Conservation (phyloP, 2,113 vertebrate species). For the Andinoacara biseriatus region DNA sequence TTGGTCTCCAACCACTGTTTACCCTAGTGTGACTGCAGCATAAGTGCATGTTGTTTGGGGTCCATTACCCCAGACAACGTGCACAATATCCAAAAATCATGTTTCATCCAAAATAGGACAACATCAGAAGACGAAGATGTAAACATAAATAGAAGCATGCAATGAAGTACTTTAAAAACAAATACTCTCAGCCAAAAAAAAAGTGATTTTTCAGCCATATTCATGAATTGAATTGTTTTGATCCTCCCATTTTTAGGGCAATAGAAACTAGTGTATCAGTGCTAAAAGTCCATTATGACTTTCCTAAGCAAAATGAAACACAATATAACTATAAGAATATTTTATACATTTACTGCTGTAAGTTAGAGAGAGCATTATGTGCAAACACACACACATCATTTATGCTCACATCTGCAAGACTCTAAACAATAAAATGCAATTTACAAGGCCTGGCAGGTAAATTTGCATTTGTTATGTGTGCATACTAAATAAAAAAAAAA, state of each 20-base stretch:
- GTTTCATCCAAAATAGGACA: background rate
- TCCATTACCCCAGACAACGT: background rate
- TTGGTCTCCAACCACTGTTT: fast-evolving
- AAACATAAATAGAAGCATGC: background rate
- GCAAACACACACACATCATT: background rate
- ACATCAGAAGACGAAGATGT: background rate
- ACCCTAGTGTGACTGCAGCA: background rate
- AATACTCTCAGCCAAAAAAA: background rate
- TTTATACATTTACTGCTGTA: background rate
- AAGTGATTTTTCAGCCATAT: background rate
- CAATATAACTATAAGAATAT: background rate
- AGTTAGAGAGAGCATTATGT: background rate
- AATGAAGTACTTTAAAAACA: background rate
- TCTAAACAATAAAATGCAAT: slow-evolving; percentile 26
- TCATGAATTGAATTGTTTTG: background rate
- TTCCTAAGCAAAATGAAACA: background rate
- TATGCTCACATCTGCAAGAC: slow-evolving; percentile 8
- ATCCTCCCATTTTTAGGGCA: background rate
- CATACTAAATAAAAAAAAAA: slow-evolving; percentile 35
- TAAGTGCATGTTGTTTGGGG: background rate
- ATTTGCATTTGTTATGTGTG: slow-evolving; percentile 28
- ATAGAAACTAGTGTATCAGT: background rate
- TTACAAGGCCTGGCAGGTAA: slow-evolving; percentile 20
- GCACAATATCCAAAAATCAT: background rate
- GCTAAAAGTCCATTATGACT: background rate